Evolutionary conservation across 2,113 vertebrate species (phyloP), one percentile per base, ranked within the genome.

Genomic region (Cromileptes altivelis): DNA sequence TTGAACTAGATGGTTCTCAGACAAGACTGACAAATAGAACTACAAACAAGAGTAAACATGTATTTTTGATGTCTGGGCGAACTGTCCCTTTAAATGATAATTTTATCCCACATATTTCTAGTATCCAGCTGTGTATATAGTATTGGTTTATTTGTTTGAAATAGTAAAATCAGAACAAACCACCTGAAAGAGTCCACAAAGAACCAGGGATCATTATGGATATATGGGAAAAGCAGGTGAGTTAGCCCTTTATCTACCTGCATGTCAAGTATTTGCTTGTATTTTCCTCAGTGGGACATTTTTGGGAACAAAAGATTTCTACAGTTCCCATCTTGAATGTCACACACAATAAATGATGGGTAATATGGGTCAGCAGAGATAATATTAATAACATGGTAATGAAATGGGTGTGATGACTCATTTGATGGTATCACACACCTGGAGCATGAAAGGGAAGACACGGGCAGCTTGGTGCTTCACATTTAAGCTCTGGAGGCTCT

Each of bases 381-480:
- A 77, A 91, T 49, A 58, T 75, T 91, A 93, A 93, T 93, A 85
- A 89, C 56, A 58, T 60, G 1, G 61, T 88, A 91, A 87, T 88
- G 85, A 93, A 92, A 94, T 86, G 82, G 55, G 77, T 75, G 50
- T 19, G 78, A 75, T 88, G 91, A 89, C 78, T 88, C 87, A 55
- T 60, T 67, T 70, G 91, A 93, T 92, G 63, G 6, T 94, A 92
- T 92, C 89, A 49, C 92, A 89, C 94, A 95, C 93, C 93, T 95
- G 94, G 83, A 85, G 84, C 90, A 92, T 95, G 92, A 95, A 94
- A 94, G 92, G 69, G 50, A 57, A 37, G 25, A 21, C 30, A 58
- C 3, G 19, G 61, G 25, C 53, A 0, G n/a, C 61, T n/a, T 1
- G 7, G 55, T 33, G 40, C 45, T 61, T 85, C 89, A 80, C 60